Evolutionary conservation across 1,140 invertebrate species (phyloP).

Genomic region (Caenorhabditis elegans): WBcel235 BX284605.5:6579501-6580000

Average conservation of each 20-base stretch:
- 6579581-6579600: too few relatives aligned
- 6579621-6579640: too few relatives aligned
- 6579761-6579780: conserved; percentile 13
- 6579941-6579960: neutral
- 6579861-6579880: neutral
- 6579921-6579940: neutral
- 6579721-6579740: neutral
- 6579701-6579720: too few relatives aligned
- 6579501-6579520: neutral
- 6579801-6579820: too few relatives aligned
- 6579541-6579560: neutral
- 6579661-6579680: too few relatives aligned
- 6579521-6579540: neutral
- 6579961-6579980: neutral
- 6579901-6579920: neutral
- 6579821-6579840: too few relatives aligned
- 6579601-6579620: too few relatives aligned
- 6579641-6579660: too few relatives aligned
- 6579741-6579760: neutral
- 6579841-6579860: neutral
- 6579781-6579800: too few relatives aligned
- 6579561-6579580: neutral
- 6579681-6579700: too few relatives aligned
- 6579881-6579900: neutral
- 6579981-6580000: neutral